phyloP scores from a whole-genome alignment of 2,113 vertebrate species.

The Heptranchias perlo region DNA sequence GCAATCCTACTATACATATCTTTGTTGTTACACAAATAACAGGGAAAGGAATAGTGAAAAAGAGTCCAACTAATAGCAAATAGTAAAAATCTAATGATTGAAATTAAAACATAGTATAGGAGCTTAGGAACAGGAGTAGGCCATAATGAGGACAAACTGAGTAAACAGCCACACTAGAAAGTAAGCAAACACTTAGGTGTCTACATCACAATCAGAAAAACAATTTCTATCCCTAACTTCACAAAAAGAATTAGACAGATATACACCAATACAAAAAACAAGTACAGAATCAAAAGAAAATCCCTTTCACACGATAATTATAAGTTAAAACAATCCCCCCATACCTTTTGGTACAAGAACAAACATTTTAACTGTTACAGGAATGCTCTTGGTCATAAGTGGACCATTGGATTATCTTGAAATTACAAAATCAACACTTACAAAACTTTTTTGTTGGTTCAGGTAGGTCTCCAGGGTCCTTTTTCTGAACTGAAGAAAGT shows the following conservation, averaged over 20 bases:
- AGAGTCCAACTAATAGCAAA: too few relatives aligned
- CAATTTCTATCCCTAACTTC: too few relatives aligned
- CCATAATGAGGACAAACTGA: too few relatives aligned
- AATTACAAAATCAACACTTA: background rate
- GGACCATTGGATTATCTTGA: background rate
- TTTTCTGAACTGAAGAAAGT: constrained; percentile 10
- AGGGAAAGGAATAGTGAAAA: too few relatives aligned
- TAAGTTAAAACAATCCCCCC: background rate
- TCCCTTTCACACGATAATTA: background rate
- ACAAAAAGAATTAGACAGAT: background rate
- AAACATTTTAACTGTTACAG: background rate
- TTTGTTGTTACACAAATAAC: too few relatives aligned
- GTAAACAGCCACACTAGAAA: too few relatives aligned
- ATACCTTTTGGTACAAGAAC: background rate
- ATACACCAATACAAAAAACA: background rate
- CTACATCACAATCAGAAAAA: background rate
- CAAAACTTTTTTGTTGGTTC: constrained; percentile 30
- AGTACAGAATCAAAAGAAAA: background rate
- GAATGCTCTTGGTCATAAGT: background rate
- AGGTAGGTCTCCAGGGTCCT: background rate
- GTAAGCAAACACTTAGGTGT: background rate
- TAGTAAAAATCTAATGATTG: too few relatives aligned
- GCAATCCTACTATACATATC: too few relatives aligned
- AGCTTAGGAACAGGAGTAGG: too few relatives aligned
- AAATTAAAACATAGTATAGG: too few relatives aligned